A percentile compares a stretch with the other conserved stretches of the same genome.
These are phyloP conservation scores for Pterostichus niger DNA, from an alignment of 2,888 invertebrate genomes.

Conservation along the genomic window DNA sequence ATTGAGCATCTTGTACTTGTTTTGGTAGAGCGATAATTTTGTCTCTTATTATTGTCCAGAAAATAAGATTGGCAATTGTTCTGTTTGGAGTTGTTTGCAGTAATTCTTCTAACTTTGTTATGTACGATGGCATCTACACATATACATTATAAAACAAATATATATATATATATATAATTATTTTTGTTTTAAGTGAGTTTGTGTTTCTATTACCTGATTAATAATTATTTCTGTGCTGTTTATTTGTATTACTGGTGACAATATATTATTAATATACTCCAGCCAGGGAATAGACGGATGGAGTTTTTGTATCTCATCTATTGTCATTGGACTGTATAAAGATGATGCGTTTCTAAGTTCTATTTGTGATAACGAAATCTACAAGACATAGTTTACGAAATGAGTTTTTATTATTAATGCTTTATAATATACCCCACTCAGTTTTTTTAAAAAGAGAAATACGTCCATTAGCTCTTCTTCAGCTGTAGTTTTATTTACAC, in stretches of 20 bases:
- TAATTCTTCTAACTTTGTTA: constrained; percentile 37
- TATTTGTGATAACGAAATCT: constrained; percentile 93
- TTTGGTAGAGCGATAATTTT: not conserved
- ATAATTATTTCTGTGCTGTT: constrained; percentile 38
- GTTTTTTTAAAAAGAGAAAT: constrained; percentile 88
- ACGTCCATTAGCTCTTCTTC: constrained; percentile 85
- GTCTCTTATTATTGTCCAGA: constrained; percentile 9
- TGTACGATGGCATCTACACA: constrained; percentile 24
- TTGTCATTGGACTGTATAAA: constrained; percentile 93
- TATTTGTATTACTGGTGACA: constrained; percentile 23
- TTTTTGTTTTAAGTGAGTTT: no score
- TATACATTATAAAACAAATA: no score
- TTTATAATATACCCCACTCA: constrained; percentile 87
- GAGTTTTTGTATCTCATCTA: constrained; percentile 86
- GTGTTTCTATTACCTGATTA: constrained; percentile 2
- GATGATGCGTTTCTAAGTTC: constrained; percentile 93
- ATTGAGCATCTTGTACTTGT: not conserved
- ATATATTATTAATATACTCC: constrained; percentile 86
- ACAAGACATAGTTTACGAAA: constrained; percentile 48
- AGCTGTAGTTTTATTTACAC: constrained; percentile 84
- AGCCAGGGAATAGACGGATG: constrained; percentile 90
- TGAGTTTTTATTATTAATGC: constrained; percentile 1
- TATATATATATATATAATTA: not conserved
- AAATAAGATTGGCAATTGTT: constrained; percentile 29
- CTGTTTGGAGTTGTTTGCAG: constrained; percentile 24